Base-by-base conservation (phyloP, 1,140 invertebrate genomes). In the Pissodes strobi region DNA sequence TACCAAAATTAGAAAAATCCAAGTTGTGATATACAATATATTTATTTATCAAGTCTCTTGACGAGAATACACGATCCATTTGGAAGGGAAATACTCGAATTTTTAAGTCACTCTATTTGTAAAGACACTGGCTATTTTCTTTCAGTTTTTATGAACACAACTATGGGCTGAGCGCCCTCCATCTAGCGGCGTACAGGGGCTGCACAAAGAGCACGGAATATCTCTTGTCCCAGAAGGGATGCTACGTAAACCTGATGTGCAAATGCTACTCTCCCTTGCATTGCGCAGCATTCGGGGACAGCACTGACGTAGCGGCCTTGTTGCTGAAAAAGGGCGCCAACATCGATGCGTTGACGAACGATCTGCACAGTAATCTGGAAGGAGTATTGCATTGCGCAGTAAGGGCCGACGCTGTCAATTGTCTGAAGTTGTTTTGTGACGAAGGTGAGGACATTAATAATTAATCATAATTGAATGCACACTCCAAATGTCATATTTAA, bases 241-340 rank as follows among this genome's bases (percentile, higher is more conserved):
- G 84, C 38, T 85, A 87, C 72, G 81, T 90, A 2, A 87, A 89
- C 78, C 78, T 83, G 13, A 81, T 82, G 66, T 82, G 83, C 55
- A 87, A 86, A 77, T 86, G 83, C 63, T 88, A 87, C 71, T 87
- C 87, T 0, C 89, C 90, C 1, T 81, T 92, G 51, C 90, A 92
- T 77, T 91, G 88, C 71, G 89, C 90, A 9, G 90, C 90, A 22
- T 89, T 91, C 73, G 89, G 90, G 0, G 88, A 91, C 73, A 87
- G 88, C 27, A 78, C 84, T 2, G 86, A 88, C 71, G 87, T 88
- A 6, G 85, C 87, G 43, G 85, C 85, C 73, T 81, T 89, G 63
- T 81, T 92, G 22, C 80, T 91, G 38, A 83, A 85, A 15, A 82
- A 84, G 38, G 87, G 87, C 8, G 84, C 87, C 13, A 82, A 82